These are phyloP conservation scores for Diceros bicornis DNA, from an alignment of 2,797 vertebrate genomes.

Conservation along the genomic window DNA sequence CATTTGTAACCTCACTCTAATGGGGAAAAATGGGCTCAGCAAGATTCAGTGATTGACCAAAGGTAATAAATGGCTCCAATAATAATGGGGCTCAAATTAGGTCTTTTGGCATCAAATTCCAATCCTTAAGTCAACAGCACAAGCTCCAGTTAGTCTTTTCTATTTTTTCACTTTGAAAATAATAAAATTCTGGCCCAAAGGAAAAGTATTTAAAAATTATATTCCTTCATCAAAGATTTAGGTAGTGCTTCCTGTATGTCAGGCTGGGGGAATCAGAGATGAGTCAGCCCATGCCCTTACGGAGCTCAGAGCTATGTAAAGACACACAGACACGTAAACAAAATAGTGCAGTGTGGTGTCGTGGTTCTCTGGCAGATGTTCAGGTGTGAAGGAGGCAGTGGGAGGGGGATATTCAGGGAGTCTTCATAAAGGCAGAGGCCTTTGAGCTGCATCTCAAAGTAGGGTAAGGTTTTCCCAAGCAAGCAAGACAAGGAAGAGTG, in stretches of 20 bases:
- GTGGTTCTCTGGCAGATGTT: background rate
- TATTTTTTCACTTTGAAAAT: background rate
- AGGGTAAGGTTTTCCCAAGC: background rate
- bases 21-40: background rate
- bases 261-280: background rate
- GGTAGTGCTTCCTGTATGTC: background rate
- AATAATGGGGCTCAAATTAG: background rate
- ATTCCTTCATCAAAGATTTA: background rate
- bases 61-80: background rate
- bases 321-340: background rate
- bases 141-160: background rate
- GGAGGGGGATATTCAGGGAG: background rate
- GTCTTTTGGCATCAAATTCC: background rate
- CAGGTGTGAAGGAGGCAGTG: background rate
- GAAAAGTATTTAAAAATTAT: background rate
- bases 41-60: background rate
- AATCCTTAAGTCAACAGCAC: background rate
- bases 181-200: background rate
- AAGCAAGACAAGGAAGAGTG: background rate
- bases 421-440: background rate
- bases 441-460: background rate
- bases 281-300: background rate
- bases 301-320: background rate
- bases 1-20: background rate
- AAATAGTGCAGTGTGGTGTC: background rate